phyloP scores from a whole-genome alignment of 2,113 vertebrate genomes.

The Gymnogyps californianus region DNA sequence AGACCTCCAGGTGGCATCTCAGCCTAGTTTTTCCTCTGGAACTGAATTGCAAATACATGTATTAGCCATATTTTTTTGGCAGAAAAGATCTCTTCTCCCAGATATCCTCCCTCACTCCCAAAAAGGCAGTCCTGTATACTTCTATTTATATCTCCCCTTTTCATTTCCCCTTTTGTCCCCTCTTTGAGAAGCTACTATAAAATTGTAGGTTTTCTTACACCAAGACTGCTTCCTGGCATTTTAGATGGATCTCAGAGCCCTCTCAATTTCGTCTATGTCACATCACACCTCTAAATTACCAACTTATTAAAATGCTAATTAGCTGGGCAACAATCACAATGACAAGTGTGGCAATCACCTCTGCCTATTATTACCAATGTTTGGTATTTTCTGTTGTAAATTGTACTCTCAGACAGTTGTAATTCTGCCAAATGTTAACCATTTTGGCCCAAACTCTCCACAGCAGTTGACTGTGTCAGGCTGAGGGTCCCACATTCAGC shows the following conservation, averaged over 20 bases:
- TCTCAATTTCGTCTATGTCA: not conserved
- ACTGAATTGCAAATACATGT: not conserved
- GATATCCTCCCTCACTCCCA: not conserved
- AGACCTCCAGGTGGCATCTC: slow-evolving; percentile 47
- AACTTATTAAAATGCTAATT: not conserved
- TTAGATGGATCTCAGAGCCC: not conserved
- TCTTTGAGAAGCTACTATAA: not conserved
- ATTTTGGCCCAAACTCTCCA: not conserved
- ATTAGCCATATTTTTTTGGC: not conserved
- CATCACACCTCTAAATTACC: not conserved
- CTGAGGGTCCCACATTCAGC: not conserved
- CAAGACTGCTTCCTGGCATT: not conserved
- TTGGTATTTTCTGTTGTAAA: not conserved
- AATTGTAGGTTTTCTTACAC: not conserved
- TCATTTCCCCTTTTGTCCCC: not conserved
- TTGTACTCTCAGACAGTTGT: not conserved
- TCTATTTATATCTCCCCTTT: slow-evolving; percentile 1
- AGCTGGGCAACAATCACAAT: not conserved
- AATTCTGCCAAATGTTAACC: not conserved
- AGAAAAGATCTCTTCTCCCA: not conserved
- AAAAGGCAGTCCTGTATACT: not conserved
- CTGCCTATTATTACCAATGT: not conserved
- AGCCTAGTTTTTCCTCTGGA: not conserved
- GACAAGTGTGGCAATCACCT: not conserved
- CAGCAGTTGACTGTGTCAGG: not conserved